Evolutionary conservation across 2,888 invertebrate genomes (phyloP).

Genomic region (Dichetophora obliterata): DNA sequence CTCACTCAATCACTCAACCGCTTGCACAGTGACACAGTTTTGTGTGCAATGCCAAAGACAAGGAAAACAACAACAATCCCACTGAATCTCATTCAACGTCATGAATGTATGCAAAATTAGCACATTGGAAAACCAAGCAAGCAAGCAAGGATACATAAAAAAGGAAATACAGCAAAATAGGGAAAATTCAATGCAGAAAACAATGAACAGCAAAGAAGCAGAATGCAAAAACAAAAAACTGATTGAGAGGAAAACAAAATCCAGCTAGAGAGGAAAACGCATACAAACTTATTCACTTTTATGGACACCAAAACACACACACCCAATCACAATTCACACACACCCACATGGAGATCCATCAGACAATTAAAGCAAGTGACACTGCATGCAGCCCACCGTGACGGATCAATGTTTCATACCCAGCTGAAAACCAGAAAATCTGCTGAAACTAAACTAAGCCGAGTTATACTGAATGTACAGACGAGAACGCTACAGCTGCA

Average conservation of each 20-base stretch:
- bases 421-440: constrained; percentile 32
- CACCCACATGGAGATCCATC: background rate
- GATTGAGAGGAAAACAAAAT: background rate
- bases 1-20: constrained; percentile 2
- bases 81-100: constrained; percentile 1
- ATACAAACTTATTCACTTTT: background rate
- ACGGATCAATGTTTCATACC: constrained; percentile 43
- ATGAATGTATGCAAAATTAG: constrained; percentile 29
- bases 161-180: background rate
- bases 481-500: constrained; percentile 6
- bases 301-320: background rate
- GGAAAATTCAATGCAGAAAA: background rate
- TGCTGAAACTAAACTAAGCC: constrained; percentile 27
- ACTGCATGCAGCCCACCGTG: constrained; percentile 38
- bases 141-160: background rate
- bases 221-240: constrained; percentile 2
- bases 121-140: constrained; percentile 4
- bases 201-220: background rate
- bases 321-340: constrained; percentile 6
- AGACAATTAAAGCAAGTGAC: background rate
- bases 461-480: background rate
- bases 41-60: background rate
- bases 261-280: background rate
- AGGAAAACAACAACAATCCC: background rate
- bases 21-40: constrained; percentile 23